Evolutionary conservation across 1,140 invertebrate species (phyloP), one percentile per base, ranked within the genome.

Genomic region (Neodiprion pinetum): DNA sequence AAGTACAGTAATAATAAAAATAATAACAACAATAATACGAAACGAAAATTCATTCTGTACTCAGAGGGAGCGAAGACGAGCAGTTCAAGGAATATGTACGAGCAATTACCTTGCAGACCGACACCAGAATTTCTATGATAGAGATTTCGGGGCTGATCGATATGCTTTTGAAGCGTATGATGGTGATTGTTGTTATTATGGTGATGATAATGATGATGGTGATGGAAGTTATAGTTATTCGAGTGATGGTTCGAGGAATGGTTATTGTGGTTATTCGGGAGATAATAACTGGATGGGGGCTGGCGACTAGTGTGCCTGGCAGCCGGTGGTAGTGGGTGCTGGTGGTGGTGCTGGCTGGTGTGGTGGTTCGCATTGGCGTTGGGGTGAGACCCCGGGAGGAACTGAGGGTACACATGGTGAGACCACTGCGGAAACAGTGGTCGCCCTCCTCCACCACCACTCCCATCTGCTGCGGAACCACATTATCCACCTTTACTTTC

Each of bases 391-490:
- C 94, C 94, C 79, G 95, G 95, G 87, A 96, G 91, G 91, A 96
- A 96, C 92, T 96, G 95, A 79, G 95, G 95, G 88, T 96, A 96
- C 82, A 96, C 95, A 90, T 96, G 95, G 89, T 96, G 95, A 81
- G 95, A 96, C 95, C 95, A 96, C 90, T 96, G 95, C 80, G 95
- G 95, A 88, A 96, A 96, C 84, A 96, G 91, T 81, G 95, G 95
- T 85, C 95, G 91, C 77, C 88, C 88, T 86, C 86, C 87, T 88
- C 87, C 87, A 85, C 87, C 87, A 85, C 85, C 84, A 84, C 85
- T 88, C 74, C 86, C 87, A 84, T 88, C 88, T 84, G 83, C 88
- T 88, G 85, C 83, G 86, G 82, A 89, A 88, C 81, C 82, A 88
- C 81, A 85, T 87, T 86, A 14, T 69, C 67, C 67, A 69, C 67